Base-by-base conservation (phyloP, 2,888 invertebrate genomes). In the Sussaba pulchella region DNA sequence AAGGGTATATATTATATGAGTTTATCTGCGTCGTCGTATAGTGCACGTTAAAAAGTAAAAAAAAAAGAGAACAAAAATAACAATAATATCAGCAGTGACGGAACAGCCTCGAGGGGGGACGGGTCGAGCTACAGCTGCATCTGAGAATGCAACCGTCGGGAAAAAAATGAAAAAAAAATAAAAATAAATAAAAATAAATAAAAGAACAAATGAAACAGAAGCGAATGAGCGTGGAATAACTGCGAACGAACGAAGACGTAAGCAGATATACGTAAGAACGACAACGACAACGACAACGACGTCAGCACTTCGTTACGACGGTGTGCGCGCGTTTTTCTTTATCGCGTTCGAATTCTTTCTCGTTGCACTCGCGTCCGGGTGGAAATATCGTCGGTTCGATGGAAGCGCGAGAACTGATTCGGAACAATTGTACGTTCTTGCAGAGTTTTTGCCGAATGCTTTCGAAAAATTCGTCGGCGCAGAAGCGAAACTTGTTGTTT, bases 381-480 rank as follows among this genome's bases (percentile, higher is more conserved):
- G n/a, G n/a, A n/a, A n/a, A n/a, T n/a, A n/a, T n/a, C n/a, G n/a
- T n/a, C n/a, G n/a, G n/a, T n/a, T n/a, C n/a, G n/a, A n/a, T n/a
- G n/a, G n/a, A n/a, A n/a, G n/a, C n/a, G n/a, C n/a, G n/a, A n/a
- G n/a, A n/a, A n/a, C n/a, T n/a, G n/a, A n/a, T n/a, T n/a, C n/a
- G n/a, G n/a, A n/a, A n/a, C n/a, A n/a, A n/a, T n/a, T n/a, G n/a
- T n/a, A n/a, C 24, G 5, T 12, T 67, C 39, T 50, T 19, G 24
- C n/a, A n/a, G n/a, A n/a, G 54, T 14, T 54, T 54, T 26, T 74
- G 79, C 74, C 74, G 67, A 76, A 67, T 77, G 70, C 71, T 8
- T 26, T 26, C 61, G 69, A 66, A 52, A 54, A 10, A 69, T 43
- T 41, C 50, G 14, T 66, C 41, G 50, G 72, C 66, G 57, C 45